Conservation (phyloP, 2,888 invertebrate species). For the Nipponacmea schrenckii region DNA sequence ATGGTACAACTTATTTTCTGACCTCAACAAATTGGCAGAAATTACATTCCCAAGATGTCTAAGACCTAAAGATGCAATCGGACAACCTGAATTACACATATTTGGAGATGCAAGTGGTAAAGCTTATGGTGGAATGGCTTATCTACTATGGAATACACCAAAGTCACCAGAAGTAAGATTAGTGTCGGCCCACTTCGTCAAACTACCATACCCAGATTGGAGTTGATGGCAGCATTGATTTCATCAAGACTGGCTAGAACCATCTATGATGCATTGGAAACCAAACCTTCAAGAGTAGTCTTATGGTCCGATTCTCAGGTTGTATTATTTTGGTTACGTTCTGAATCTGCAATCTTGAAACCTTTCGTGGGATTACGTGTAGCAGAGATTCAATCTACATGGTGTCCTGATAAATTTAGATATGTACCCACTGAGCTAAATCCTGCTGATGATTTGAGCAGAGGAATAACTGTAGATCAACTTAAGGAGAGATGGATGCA, state of each 20-base stretch:
- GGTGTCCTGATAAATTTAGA: conserved; percentile 1
- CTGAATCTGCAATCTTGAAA: conserved; percentile 18
- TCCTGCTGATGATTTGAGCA: conserved; percentile 22
- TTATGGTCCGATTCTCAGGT: conserved; percentile 10
- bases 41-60: conserved; percentile 15
- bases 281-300: conserved; percentile 6
- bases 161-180: conserved; percentile 2
- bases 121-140: conserved; percentile 17
- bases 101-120: conserved; percentile 21
- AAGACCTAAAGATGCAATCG: conserved; percentile 15
- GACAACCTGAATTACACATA: conserved; percentile 16
- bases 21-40: conserved; percentile 1
- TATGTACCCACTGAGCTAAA: conserved; percentile 15
- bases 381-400: conserved; percentile 18
- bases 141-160: conserved; percentile 12
- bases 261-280: conserved; percentile 12
- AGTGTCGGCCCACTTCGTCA: conserved; percentile 17
- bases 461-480: conserved; percentile 14
- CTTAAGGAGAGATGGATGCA: conserved; percentile 16
- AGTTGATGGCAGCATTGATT: conserved; percentile 21
- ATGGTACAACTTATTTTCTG: neutral
- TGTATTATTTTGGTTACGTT: conserved; percentile 16
- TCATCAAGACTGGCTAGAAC: conserved; percentile 18
- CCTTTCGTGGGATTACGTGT: conserved; percentile 8
- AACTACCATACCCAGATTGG: conserved; percentile 20